Conservation (phyloP, 2,797 vertebrate genomes). For the Monodelphis domestica region DNA sequence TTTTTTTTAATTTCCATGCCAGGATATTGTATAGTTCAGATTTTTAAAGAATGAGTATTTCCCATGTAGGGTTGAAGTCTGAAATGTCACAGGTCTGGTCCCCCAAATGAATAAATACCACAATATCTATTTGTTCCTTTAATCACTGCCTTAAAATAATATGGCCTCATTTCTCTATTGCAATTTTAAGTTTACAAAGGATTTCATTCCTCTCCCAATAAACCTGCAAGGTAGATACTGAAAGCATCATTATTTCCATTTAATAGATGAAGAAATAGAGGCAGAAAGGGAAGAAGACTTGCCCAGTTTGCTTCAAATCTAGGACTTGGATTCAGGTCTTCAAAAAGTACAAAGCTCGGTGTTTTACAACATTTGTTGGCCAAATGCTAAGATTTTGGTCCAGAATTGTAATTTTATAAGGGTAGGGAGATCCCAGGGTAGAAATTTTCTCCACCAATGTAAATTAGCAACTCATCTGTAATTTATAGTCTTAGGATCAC, state of each 20-base stretch:
- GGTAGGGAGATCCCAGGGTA: background rate
- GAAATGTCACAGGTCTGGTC: background rate
- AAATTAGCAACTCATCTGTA: background rate
- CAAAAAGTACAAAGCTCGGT: background rate
- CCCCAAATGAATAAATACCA: background rate
- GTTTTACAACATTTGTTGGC: background rate
- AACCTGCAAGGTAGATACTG: background rate
- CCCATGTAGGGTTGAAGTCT: background rate
- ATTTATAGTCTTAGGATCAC: background rate
- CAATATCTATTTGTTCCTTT: background rate
- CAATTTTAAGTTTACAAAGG: background rate
- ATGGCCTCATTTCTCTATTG: background rate
- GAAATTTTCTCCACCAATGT: background rate
- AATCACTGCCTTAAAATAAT: background rate
- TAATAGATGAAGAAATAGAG: background rate
- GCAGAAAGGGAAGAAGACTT: background rate
- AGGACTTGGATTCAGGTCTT: background rate
- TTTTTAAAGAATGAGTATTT: slow-evolving; percentile 2
- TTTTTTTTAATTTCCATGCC: no score
- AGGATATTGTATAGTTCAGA: background rate
- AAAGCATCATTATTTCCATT: background rate
- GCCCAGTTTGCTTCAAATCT: background rate
- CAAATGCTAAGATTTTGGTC: background rate
- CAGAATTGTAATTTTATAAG: background rate
- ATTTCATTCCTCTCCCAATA: background rate